Evolutionary conservation across 2,113 vertebrate genomes (phyloP).

Genomic region (Ranitomeya variabilis): DNA sequence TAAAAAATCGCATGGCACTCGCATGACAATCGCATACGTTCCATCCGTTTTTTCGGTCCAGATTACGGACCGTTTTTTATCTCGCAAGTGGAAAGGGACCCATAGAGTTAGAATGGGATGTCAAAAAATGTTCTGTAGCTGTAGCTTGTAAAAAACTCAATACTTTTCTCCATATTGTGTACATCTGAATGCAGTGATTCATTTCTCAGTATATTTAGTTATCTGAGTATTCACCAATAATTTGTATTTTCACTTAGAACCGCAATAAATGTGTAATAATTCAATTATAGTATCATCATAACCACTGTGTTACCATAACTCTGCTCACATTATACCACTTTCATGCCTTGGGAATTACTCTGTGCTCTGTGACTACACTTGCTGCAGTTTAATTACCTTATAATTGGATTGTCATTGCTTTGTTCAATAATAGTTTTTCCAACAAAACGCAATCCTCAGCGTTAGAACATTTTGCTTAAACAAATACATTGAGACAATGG

Average conservation of each 20-base stretch:
- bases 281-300: slow-evolving; percentile 49
- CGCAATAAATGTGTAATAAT: slow-evolving; percentile 48
- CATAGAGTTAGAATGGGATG: too few relatives aligned
- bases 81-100: too few relatives aligned
- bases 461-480: slow-evolving; percentile 21
- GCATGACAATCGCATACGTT: too few relatives aligned
- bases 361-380: slow-evolving; percentile 47
- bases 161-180: too few relatives aligned
- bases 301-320: slow-evolving; percentile 22
- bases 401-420: slow-evolving; percentile 55
- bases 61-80: too few relatives aligned
- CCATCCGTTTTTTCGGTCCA: too few relatives aligned
- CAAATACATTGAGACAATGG: slow-evolving; percentile 27
- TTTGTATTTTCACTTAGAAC: background rate
- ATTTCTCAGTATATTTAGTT: background rate
- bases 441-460: slow-evolving; percentile 16
- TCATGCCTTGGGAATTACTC: slow-evolving; percentile 49
- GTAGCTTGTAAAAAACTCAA: too few relatives aligned
- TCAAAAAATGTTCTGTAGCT: too few relatives aligned
- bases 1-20: too few relatives aligned
- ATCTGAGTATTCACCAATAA: background rate
- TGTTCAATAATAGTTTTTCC: slow-evolving; percentile 47
- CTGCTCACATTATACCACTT: slow-evolving; percentile 36
- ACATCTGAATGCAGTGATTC: background rate
- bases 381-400: slow-evolving; percentile 54